phyloP scores from a whole-genome alignment of 2,113 vertebrate species.

The Egretta garzetta region DNA sequence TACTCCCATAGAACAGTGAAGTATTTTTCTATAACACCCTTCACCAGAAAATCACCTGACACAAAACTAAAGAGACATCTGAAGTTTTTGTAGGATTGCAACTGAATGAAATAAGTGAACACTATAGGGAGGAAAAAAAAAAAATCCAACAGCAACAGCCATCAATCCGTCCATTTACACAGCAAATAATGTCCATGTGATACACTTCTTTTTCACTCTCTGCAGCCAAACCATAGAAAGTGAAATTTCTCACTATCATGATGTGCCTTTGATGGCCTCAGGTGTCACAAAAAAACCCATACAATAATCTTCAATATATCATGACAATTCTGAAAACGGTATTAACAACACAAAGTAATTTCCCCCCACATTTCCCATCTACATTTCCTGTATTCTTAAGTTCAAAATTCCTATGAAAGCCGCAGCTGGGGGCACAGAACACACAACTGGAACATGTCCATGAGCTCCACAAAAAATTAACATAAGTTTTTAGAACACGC shows the following conservation, averaged over 20 bases:
- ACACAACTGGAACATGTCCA: not conserved
- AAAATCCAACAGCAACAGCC: not conserved
- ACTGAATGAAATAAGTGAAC: not conserved
- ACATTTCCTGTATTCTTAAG: not conserved
- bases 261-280: not conserved
- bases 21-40: not conserved
- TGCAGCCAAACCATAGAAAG: not conserved
- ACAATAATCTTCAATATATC: fast-evolving
- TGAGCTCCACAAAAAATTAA: not conserved
- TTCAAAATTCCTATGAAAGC: not conserved
- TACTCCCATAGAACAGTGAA: not conserved
- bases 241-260: not conserved
- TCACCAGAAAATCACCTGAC: not conserved
- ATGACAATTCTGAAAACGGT: not conserved
- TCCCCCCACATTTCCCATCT: not conserved
- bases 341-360: not conserved
- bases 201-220: not conserved
- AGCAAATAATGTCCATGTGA: not conserved
- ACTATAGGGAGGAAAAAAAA: not conserved
- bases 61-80: not conserved
- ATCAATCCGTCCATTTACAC: not conserved
- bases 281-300: fast-evolving
- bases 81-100: not conserved
- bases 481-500: not conserved
- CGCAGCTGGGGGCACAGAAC: not conserved